Conservation (phyloP, 2,888 invertebrate genomes). For the Coecobrya sp. region DNA sequence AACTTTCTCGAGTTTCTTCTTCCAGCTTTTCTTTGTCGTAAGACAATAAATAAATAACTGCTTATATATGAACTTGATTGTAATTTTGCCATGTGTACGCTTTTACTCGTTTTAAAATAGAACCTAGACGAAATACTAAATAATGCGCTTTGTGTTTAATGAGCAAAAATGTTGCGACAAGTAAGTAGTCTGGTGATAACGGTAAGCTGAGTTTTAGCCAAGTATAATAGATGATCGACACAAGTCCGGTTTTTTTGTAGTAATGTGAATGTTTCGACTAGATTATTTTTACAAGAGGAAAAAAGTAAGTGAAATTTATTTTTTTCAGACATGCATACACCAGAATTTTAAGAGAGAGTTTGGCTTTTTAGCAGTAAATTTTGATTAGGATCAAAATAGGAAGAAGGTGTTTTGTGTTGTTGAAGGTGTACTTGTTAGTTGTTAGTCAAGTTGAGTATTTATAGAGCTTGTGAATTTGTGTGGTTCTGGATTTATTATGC, state of each 20-base stretch:
- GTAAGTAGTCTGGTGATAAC: no score
- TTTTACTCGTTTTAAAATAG: not conserved
- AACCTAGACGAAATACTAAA: not conserved
- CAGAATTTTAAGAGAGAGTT: not conserved
- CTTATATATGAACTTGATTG: no score
- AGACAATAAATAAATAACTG: no score
- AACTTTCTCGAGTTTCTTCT: not conserved
- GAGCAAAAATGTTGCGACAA: no score
- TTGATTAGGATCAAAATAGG: slow-evolving; percentile 42
- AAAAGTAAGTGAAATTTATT: no score
- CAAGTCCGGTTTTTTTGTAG: no score
- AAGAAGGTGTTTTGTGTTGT: slow-evolving; percentile 9
- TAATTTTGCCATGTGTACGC: no score
- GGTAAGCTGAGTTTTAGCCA: no score
- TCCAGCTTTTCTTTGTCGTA: no score
- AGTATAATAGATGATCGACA: no score
- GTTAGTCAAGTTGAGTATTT: slow-evolving; percentile 12
- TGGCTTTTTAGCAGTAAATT: not conserved
- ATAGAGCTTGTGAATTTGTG: not conserved
- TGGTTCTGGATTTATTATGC: not conserved
- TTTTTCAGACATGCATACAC: no score
- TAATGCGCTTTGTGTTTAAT: no score
- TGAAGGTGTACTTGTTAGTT: slow-evolving; percentile 11
- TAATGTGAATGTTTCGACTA: not conserved
- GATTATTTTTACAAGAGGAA: not conserved